Conservation (phyloP, 2,113 vertebrate species). For the Elachura formosa region DNA sequence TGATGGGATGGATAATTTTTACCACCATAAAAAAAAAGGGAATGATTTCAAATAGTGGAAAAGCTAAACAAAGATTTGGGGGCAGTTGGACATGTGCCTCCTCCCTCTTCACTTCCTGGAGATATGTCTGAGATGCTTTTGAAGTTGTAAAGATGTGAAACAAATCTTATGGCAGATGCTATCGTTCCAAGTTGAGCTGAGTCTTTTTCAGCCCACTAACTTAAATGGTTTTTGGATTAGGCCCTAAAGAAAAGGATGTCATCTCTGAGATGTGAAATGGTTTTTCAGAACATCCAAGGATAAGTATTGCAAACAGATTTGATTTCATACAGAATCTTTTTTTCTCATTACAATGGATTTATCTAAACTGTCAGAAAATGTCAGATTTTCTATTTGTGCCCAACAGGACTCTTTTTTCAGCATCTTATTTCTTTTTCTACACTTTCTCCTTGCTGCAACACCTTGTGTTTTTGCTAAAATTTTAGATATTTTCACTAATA, state of each 20-base stretch:
- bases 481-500: slow-evolving; percentile 10
- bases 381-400: slow-evolving; percentile 37
- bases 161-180: slow-evolving; percentile 33
- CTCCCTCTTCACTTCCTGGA: neutral
- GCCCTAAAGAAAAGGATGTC: slow-evolving; percentile 46
- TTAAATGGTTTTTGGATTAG: slow-evolving; percentile 49
- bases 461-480: neutral
- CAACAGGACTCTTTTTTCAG: neutral
- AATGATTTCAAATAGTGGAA: neutral
- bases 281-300: slow-evolving; percentile 42
- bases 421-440: neutral
- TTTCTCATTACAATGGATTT: slow-evolving; percentile 61
- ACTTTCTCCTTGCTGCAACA: neutral
- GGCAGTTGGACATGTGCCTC: neutral
- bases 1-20: neutral
- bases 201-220: slow-evolving; percentile 39
- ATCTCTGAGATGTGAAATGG: slow-evolving; percentile 39
- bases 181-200: slow-evolving; percentile 24
- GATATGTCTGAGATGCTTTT: slow-evolving; percentile 9
- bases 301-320: slow-evolving; percentile 53
- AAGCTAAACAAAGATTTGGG: slow-evolving; percentile 16
- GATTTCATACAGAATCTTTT: slow-evolving; percentile 51
- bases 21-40: neutral
- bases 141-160: slow-evolving; percentile 40
- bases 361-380: slow-evolving; percentile 57